These are phyloP conservation scores for Cantharis lateralis DNA, from an alignment of 2,888 invertebrate species.

Conservation along the genomic window DNA sequence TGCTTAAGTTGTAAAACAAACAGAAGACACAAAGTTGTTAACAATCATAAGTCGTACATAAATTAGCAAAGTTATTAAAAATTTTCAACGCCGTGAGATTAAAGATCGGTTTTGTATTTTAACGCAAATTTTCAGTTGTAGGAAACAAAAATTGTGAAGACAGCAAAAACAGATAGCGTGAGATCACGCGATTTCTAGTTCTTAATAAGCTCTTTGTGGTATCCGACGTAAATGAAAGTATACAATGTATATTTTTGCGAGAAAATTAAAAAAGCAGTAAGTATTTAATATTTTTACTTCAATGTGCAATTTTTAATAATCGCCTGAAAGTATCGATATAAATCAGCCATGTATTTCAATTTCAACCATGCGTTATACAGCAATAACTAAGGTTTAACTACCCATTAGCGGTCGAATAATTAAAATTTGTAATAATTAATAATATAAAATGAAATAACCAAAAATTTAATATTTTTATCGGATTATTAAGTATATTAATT, in stretches of 20 bases:
- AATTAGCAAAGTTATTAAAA: background rate
- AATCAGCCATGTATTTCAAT: no score
- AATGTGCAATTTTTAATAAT: background rate
- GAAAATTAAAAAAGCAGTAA: background rate
- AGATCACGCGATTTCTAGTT: conserved; percentile 37
- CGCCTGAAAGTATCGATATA: no score
- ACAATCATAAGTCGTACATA: background rate
- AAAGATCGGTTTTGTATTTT: background rate
- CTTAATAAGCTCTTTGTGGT: conserved; percentile 20
- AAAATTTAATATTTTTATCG: background rate
- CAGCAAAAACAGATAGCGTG: conserved; percentile 40
- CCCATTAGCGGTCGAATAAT: no score
- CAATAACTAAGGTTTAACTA: no score
- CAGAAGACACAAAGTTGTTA: background rate
- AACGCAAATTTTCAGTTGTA: conserved; percentile 4
- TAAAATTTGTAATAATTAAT: no score
- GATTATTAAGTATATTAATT: background rate
- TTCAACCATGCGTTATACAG: no score
- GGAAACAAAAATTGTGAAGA: conserved; percentile 37
- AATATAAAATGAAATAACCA: no score
- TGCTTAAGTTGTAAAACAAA: background rate
- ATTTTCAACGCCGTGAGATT: background rate
- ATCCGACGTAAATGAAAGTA: background rate
- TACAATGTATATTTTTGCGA: conserved; percentile 7
- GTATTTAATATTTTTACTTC: background rate